These are phyloP conservation scores for Pegoplata infirma DNA, from an alignment of 2,888 invertebrate species.

Conservation along the genomic window DNA sequence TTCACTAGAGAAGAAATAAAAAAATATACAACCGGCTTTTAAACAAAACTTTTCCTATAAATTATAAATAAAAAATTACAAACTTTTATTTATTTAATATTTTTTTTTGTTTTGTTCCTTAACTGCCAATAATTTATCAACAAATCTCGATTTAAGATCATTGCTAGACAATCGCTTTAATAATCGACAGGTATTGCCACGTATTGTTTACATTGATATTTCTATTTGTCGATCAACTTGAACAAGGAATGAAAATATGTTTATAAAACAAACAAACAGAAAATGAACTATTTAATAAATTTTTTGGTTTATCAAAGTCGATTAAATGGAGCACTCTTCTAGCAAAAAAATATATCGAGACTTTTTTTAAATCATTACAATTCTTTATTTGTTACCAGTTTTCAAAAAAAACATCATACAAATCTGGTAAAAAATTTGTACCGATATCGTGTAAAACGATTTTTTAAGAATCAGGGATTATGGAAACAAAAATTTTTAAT, in stretches of 20 bases:
- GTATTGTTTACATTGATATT: constrained; percentile 47
- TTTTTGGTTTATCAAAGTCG: background rate
- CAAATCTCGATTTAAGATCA: constrained; percentile 46
- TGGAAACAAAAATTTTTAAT: too few species aligned
- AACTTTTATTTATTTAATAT: constrained; percentile 13
- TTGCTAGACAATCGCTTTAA: constrained; percentile 23
- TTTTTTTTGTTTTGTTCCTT: constrained; percentile 19
- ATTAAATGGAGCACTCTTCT: background rate
- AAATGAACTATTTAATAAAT: constrained; percentile 20
- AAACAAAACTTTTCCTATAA: constrained; percentile 32
- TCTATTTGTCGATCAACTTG: constrained; percentile 25
- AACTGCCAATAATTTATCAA: constrained; percentile 46
- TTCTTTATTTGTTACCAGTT: too few species aligned
- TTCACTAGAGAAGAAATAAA: background rate
- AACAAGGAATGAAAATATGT: constrained; percentile 1
- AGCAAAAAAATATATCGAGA: too few species aligned
- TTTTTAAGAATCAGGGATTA: too few species aligned
- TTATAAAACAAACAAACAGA: background rate
- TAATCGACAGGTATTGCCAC: constrained; percentile 21
- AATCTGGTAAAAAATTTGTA: too few species aligned
- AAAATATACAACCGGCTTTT: background rate
- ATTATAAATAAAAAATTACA: constrained; percentile 5
- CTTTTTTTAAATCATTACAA: too few species aligned
- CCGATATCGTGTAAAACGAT: too few species aligned
- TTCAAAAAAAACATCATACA: too few species aligned